These are phyloP conservation scores for Diplolepis rosae DNA, from an alignment of 2,888 invertebrate genomes.

Conservation along the genomic window DNA sequence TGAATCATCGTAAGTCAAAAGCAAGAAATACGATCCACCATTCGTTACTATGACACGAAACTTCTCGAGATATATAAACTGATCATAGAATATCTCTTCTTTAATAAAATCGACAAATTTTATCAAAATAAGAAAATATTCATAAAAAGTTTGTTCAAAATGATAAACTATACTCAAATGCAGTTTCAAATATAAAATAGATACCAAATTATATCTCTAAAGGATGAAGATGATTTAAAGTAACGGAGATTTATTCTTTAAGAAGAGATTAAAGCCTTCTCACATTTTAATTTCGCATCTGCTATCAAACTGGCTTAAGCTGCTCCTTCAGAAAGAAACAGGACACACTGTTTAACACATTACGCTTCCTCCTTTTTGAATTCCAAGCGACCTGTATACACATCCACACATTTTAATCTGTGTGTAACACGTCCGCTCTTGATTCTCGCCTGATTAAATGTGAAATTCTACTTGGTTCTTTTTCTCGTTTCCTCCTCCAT, in stretches of 20 bases:
- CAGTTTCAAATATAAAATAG: too few species aligned
- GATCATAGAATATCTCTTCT: not conserved
- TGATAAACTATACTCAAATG: not conserved
- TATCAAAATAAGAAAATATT: too few species aligned
- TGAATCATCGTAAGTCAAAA: constrained; percentile 66
- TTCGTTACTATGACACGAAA: constrained; percentile 41
- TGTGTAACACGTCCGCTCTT: constrained; percentile 41
- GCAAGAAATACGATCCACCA: constrained; percentile 52
- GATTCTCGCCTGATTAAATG: constrained; percentile 65
- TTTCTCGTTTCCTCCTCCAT: constrained; percentile 43
- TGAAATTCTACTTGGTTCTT: constrained; percentile 63
- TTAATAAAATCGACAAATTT: too few species aligned
- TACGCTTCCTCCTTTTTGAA: constrained; percentile 52
- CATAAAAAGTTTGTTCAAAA: too few species aligned
- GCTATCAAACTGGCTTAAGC: not conserved
- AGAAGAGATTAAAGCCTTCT: not conserved
- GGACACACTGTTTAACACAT: constrained; percentile 58
- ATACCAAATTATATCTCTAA: not conserved
- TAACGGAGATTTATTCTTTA: not conserved
- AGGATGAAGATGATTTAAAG: not conserved
- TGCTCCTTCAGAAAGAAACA: constrained; percentile 53
- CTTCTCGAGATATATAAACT: constrained; percentile 38
- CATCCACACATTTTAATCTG: not conserved
- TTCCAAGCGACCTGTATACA: constrained; percentile 6
- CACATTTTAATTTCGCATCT: not conserved